phyloP scores from a whole-genome alignment of 2,797 vertebrate genomes.

The Gambusia yucatana region DNA sequence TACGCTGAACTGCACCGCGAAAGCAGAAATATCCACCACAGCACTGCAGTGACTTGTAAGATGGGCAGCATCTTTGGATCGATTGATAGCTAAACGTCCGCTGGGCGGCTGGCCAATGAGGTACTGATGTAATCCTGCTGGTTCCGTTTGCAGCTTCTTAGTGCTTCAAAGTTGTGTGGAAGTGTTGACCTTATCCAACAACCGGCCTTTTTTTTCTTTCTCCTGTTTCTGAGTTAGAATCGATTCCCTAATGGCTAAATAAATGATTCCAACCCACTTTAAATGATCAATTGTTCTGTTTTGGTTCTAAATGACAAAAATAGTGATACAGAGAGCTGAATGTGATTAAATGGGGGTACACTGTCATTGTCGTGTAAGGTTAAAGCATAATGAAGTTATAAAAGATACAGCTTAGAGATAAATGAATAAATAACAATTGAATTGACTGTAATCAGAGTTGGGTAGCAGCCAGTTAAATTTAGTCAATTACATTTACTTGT shows the following conservation, averaged over 20 bases:
- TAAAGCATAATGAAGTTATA: no score
- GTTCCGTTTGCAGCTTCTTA: conserved; percentile 21
- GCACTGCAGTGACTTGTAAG: conserved; percentile 24
- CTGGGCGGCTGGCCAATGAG: neutral
- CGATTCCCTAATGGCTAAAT: conserved; percentile 44
- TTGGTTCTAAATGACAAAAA: conserved; percentile 21
- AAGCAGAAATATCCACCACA: conserved; percentile 52
- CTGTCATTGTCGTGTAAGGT: neutral
- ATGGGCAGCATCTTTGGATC: conserved; percentile 31
- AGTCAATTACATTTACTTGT: neutral
- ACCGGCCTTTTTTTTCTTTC: conserved; percentile 8
- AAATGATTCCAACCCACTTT: conserved; percentile 39
- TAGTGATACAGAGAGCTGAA: neutral
- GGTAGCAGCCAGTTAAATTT: neutral
- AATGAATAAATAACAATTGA: no score
- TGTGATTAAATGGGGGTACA: neutral
- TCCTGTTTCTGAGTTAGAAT: conserved; percentile 38
- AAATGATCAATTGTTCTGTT: conserved; percentile 59
- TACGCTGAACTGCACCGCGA: conserved; percentile 56
- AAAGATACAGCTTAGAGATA: no score
- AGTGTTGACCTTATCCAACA: conserved; percentile 24
- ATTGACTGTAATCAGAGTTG: no score
- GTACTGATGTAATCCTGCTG: neutral
- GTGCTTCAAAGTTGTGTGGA: conserved; percentile 30
- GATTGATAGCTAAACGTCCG: neutral